Evolutionary conservation across 1,140 invertebrate species (phyloP).

Genomic region (Lasioglossum albipes): DNA sequence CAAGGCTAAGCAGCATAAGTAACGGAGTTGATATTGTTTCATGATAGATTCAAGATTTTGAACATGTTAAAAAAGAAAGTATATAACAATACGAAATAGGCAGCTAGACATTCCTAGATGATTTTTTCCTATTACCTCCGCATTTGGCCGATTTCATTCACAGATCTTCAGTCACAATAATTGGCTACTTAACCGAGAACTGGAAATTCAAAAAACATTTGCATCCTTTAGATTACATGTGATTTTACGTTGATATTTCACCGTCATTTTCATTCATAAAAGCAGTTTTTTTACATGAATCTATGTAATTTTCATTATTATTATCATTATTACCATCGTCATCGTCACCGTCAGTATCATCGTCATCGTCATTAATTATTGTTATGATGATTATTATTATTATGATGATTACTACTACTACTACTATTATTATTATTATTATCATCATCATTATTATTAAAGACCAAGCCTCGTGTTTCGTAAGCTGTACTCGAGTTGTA

Average conservation of each 20-base stretch:
- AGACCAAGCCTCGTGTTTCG: conserved; percentile 53
- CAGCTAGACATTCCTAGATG: conserved; percentile 67
- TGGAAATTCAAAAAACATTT: conserved; percentile 39
- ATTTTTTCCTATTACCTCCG: conserved; percentile 56
- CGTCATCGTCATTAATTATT: too few relatives aligned
- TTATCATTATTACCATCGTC: too few relatives aligned
- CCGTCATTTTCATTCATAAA: conserved; percentile 37
- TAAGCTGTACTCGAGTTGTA: conserved; percentile 62
- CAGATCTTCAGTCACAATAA: conserved; percentile 25
- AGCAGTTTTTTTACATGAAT: conserved; percentile 23
- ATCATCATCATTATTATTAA: conserved; percentile 20
- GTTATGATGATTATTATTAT: too few relatives aligned
- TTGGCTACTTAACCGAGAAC: conserved; percentile 24
- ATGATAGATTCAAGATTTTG: conserved; percentile 61
- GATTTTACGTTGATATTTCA: conserved; percentile 43
- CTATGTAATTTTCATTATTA: conserved; percentile 30
- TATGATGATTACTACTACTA: too few relatives aligned
- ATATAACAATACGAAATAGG: conserved; percentile 64
- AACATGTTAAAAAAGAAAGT: conserved; percentile 61
- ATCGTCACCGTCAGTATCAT: too few relatives aligned
- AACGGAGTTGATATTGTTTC: conserved; percentile 61
- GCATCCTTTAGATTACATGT: conserved; percentile 35
- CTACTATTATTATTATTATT: too few relatives aligned
- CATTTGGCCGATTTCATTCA: conserved; percentile 52
- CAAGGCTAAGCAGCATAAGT: conserved; percentile 57